Evolutionary conservation across 2,797 vertebrate genomes (phyloP).

Genomic region (Selene dorsalis): DNA sequence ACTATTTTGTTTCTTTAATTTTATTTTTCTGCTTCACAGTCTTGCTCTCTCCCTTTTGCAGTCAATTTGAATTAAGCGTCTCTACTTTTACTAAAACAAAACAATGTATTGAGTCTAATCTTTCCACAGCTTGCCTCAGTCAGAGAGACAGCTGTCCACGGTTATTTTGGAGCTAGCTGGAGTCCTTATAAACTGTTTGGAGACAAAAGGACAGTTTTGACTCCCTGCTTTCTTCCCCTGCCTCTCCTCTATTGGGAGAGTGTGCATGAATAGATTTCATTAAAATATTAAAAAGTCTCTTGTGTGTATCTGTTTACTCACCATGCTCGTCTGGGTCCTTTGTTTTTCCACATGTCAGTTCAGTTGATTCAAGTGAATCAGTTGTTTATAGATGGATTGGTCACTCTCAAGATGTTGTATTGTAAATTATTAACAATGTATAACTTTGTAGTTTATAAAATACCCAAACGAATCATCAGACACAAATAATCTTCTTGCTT

Average conservation of each 20-base stretch:
- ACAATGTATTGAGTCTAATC: slow-evolving; percentile 39
- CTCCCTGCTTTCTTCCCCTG: slow-evolving; percentile 1
- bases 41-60: slow-evolving; percentile 22
- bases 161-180: slow-evolving; percentile 49
- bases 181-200: slow-evolving; percentile 39
- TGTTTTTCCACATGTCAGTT: not conserved
- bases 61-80: slow-evolving; percentile 47
- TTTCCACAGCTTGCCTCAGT: slow-evolving; percentile 31
- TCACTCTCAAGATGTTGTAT: not conserved
- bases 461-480: not conserved
- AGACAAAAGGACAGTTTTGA: slow-evolving; percentile 29
- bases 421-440: not conserved
- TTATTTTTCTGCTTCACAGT: slow-evolving; percentile 33
- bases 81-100: slow-evolving; percentile 42
- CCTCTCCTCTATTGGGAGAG: slow-evolving; percentile 8
- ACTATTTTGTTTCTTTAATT: slow-evolving; percentile 20
- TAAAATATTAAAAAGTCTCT: slow-evolving; percentile 1
- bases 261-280: slow-evolving; percentile 19
- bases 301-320: not conserved
- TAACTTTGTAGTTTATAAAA: not conserved
- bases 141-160: slow-evolving; percentile 49
- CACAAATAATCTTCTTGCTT: not conserved
- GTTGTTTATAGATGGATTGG: not conserved
- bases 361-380: not conserved
- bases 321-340: not conserved